Evolutionary conservation across 2,113 vertebrate species (phyloP), one percentile per base, ranked within the genome.

Genomic region (Orcinus orca): DNA sequence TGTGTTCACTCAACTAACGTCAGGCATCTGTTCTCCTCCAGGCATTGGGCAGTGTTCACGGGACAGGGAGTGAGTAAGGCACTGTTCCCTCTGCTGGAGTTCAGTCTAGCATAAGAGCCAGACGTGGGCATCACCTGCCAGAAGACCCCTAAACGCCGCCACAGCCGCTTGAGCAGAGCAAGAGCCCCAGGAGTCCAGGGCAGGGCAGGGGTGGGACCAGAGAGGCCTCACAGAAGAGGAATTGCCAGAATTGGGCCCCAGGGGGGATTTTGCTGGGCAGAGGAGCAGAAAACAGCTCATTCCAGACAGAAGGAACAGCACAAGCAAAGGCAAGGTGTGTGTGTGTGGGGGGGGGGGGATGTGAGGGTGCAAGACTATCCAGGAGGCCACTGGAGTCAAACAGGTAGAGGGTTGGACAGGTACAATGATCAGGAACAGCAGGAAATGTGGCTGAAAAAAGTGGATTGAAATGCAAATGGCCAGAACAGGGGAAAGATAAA

Each of bases 371-470:
- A n/a, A 38, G 20, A 17, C 55, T 13, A 8, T 74, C 31, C 9
- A 10, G 55, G 31, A 90, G 41, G 23, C 23, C 29, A 7, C 47
- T 23, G 33, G 65, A 14, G 21, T 33, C 44, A 9, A 20, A 47
- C 50, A 36, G 31, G 47, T 26, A 13, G 87, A 67, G 47, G 65
- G 31, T 8, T 1, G 1, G 65, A 33, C 58, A 21, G 36, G 67
- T 29, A 1, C 15, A 0, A 0, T 1, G 71, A 90, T 38, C 18
- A 62, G n/a, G 44, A 81, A 17, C 36, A 60, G 0, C 1, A 18
- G 31, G 36, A 73, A 26, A 60, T 0, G 14, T 26, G 8, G 36
- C 31, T 79, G 17, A 55, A 85, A 86, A 58, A 58, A 74, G 38
- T 6, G 71, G 38, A 29, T 1, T 36, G 70, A 29, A 55, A 36